A percentile compares a stretch with the other conserved stretches of the same genome.
Evolutionary conservation across 2,888 invertebrate species (phyloP).

Genomic region (Lamellibrachia columna): DNA sequence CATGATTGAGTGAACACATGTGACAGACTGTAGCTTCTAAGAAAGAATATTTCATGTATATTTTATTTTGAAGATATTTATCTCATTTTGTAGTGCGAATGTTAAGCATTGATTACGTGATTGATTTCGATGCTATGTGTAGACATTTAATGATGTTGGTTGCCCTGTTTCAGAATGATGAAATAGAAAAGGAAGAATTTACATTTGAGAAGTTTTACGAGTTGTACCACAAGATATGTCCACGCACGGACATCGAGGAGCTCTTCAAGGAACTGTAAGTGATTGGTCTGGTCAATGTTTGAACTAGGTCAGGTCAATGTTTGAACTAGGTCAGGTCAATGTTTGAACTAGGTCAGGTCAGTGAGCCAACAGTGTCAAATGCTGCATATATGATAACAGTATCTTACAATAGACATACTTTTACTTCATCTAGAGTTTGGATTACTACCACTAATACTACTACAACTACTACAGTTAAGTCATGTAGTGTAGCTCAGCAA

Average conservation of each 20-base stretch:
- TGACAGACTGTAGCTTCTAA: too few species aligned
- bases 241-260: slow-evolving; percentile 97
- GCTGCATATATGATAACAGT: background rate
- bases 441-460: background rate
- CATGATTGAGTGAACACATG: too few species aligned
- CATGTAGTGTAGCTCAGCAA: background rate
- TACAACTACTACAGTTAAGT: background rate
- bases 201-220: slow-evolving; percentile 99
- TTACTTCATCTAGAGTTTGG: too few species aligned
- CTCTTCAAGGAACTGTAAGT: slow-evolving; percentile 94
- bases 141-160: background rate
- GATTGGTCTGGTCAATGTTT: slow-evolving; percentile 22
- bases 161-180: slow-evolving; percentile 76
- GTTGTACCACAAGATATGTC: slow-evolving; percentile 98
- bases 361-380: background rate
- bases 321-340: background rate
- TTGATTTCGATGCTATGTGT: background rate
- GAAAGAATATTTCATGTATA: too few species aligned
- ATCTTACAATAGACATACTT: background rate
- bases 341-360: background rate
- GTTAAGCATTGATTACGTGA: background rate
- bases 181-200: slow-evolving; percentile 91
- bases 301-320: slow-evolving; percentile 22
- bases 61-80: too few species aligned
- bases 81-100: too few species aligned